Evolutionary conservation across 2,888 invertebrate genomes (phyloP).

Genomic region (Sminthurinus aureus): DNA sequence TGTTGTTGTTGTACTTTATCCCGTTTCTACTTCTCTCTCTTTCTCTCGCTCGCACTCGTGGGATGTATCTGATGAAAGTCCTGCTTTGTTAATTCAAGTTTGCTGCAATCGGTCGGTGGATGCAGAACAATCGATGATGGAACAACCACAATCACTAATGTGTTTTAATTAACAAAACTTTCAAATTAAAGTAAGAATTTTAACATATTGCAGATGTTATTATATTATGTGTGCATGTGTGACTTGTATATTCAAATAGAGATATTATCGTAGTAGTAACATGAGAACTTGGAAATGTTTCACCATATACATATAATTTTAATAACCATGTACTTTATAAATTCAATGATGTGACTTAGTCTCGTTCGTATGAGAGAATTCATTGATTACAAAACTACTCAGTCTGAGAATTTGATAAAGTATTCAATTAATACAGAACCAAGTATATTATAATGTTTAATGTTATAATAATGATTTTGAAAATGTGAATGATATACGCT

Average conservation of each 20-base stretch:
- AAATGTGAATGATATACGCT: not conserved
- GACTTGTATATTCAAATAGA: not conserved
- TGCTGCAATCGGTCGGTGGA: not conserved
- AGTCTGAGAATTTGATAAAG: slow-evolving; percentile 24
- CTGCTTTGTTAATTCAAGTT: not conserved
- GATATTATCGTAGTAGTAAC: not conserved
- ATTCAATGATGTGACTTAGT: slow-evolving; percentile 46
- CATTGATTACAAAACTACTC: slow-evolving; percentile 46
- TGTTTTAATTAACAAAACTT: slow-evolving; percentile 16
- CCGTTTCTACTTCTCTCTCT: not conserved
- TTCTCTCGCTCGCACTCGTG: too few relatives aligned
- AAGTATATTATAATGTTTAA: too few relatives aligned
- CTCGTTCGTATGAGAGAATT: slow-evolving; percentile 54
- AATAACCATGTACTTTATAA: not conserved
- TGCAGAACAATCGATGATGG: not conserved
- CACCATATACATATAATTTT: not conserved
- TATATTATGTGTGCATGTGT: not conserved
- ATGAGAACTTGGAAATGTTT: not conserved
- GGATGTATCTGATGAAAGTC: not conserved
- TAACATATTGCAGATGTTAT: not conserved
- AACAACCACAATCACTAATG: not conserved
- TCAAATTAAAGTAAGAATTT: not conserved
- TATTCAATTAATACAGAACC: not conserved
- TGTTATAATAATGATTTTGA: not conserved
- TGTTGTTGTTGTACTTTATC: too few relatives aligned